phyloP scores from a whole-genome alignment of 2,888 invertebrate genomes.

The Tridacna gigas region DNA sequence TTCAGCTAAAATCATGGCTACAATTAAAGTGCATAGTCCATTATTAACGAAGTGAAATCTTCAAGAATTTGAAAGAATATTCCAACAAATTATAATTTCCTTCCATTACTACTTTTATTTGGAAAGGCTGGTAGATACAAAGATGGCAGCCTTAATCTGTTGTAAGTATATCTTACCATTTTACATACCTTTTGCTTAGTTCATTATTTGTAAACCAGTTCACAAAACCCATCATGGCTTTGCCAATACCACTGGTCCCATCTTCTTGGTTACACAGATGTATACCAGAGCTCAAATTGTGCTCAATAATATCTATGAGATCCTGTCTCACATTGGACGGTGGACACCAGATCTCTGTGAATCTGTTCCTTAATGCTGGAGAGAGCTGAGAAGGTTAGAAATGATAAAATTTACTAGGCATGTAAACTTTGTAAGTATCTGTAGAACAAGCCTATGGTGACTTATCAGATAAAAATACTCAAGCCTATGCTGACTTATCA shows the following conservation, averaged over 20 bases:
- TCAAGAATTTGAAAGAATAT: too few species aligned
- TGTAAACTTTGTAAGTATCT: too few species aligned
- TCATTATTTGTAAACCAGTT: constrained; percentile 91
- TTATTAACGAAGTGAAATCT: too few species aligned
- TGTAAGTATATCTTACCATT: background rate
- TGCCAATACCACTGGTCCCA: constrained; percentile 86
- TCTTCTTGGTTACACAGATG: constrained; percentile 86
- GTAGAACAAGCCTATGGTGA: too few species aligned
- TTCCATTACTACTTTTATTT: too few species aligned
- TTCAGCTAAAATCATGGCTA: too few species aligned
- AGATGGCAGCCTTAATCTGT: background rate
- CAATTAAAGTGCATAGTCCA: too few species aligned
- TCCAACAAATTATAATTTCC: too few species aligned
- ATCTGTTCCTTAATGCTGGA: constrained; percentile 97
- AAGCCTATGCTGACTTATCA: too few species aligned
- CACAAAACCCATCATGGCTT: constrained; percentile 92
- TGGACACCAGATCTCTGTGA: constrained; percentile 99
- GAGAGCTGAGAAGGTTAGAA: constrained; percentile 88
- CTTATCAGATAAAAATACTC: too few species aligned
- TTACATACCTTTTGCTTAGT: constrained; percentile 88
- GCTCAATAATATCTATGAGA: constrained; percentile 91
- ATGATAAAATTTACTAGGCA: too few species aligned
- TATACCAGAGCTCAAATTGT: constrained; percentile 89
- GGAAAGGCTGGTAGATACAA: too few species aligned
- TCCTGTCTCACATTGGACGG: constrained; percentile 87